These are phyloP conservation scores for Cabera pusaria DNA, from an alignment of 2,888 invertebrate genomes.

Conservation along the genomic window DNA sequence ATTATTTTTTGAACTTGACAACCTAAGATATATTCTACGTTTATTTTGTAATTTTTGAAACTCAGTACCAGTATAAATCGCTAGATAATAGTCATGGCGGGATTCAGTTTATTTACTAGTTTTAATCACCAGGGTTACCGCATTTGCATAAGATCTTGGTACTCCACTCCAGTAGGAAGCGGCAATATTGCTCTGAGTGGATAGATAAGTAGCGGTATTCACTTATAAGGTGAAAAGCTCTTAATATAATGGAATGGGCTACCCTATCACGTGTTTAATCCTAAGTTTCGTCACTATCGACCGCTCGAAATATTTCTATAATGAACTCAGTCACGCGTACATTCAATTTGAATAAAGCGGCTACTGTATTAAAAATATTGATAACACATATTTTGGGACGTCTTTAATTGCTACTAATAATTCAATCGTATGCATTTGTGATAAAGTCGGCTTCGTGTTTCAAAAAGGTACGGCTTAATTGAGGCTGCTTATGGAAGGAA, in stretches of 20 bases:
- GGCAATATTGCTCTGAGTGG: conserved; percentile 3
- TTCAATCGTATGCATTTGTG: conserved; percentile 70
- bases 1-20: too few relatives aligned
- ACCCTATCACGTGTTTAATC: conserved; percentile 25
- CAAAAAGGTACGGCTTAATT: conserved; percentile 69
- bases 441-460: conserved; percentile 60
- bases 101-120: too few relatives aligned
- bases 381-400: conserved; percentile 74
- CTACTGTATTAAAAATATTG: conserved; percentile 81
- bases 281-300: conserved; percentile 53
- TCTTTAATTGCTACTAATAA: conserved; percentile 76
- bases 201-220: conserved; percentile 8
- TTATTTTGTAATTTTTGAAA: too few relatives aligned
- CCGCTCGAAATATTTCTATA: conserved; percentile 61
- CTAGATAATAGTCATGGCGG: too few relatives aligned
- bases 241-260: conserved; percentile 31
- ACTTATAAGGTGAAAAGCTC: conserved; percentile 26
- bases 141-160: not conserved
- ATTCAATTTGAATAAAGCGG: conserved; percentile 76
- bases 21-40: too few relatives aligned
- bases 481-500: conserved; percentile 52
- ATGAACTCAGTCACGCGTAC: conserved; percentile 75
- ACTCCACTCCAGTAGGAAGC: not conserved
- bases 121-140: too few relatives aligned
- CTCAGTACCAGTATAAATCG: too few relatives aligned